Conservation (phyloP, 2,888 invertebrate genomes). For the Taphrorychus bicolor region DNA sequence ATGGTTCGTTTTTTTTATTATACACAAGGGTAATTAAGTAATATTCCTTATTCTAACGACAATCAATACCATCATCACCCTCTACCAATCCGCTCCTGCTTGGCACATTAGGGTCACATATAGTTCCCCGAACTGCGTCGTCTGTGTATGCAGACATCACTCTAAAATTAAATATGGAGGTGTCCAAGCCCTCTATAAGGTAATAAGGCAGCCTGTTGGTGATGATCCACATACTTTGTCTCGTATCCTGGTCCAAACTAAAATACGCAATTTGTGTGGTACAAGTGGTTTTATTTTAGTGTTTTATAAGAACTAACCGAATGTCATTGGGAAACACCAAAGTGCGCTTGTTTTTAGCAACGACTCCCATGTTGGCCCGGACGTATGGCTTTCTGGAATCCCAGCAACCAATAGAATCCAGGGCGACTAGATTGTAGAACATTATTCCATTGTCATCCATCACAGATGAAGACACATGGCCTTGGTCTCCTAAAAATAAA, state of each 20-base stretch:
- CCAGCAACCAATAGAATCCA: conserved; percentile 83
- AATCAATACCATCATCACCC: conserved; percentile 7
- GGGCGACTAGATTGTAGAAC: conserved; percentile 80
- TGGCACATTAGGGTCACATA: conserved; percentile 70
- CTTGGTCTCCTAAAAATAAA: conserved; percentile 52
- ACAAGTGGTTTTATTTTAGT: background rate
- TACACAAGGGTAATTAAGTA: background rate
- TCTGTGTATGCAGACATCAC: conserved; percentile 71
- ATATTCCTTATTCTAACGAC: background rate
- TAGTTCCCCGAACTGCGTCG: conserved; percentile 70
- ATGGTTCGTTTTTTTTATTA: too few species aligned
- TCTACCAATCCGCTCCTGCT: conserved; percentile 12
- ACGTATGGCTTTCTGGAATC: conserved; percentile 74
- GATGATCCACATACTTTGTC: conserved; percentile 78
- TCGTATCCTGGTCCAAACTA: conserved; percentile 69
- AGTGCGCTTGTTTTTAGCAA: conserved; percentile 68
- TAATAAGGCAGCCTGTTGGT: conserved; percentile 78
- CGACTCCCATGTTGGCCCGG: conserved; percentile 67
- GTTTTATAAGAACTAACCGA: conserved; percentile 58
- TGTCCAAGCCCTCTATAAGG: conserved; percentile 70
- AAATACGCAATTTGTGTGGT: background rate
- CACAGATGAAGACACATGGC: conserved; percentile 78
- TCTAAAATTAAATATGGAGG: conserved; percentile 74
- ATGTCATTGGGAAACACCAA: conserved; percentile 83
- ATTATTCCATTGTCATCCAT: conserved; percentile 76